Evolutionary conservation across 2,888 invertebrate species (phyloP).

Genomic region (Perdita meconis): DNA sequence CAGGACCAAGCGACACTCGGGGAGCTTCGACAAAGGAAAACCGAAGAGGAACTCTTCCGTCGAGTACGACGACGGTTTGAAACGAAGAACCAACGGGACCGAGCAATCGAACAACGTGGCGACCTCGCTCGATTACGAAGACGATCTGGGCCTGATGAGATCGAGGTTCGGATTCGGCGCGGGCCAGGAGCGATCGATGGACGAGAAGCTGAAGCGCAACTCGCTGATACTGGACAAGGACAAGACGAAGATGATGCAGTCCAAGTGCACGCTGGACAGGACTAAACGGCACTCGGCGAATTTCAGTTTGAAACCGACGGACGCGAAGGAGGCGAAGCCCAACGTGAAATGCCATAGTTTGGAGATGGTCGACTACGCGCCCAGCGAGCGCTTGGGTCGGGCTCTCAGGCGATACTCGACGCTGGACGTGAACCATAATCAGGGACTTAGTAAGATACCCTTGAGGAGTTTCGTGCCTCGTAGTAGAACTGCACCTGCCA

Average conservation of each 20-base stretch:
- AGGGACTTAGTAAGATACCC: conserved; percentile 81
- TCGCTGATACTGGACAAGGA: conserved; percentile 75
- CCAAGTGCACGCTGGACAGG: conserved; percentile 73
- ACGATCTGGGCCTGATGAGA: conserved; percentile 68
- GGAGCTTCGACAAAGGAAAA: conserved; percentile 70
- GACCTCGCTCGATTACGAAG: conserved; percentile 77
- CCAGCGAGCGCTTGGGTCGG: conserved; percentile 65
- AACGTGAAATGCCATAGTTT: conserved; percentile 80
- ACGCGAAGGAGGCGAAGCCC: conserved; percentile 75
- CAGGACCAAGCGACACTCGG: conserved; percentile 77
- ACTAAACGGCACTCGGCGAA: conserved; percentile 79
- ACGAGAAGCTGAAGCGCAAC: conserved; percentile 73
- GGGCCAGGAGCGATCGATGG: conserved; percentile 52
- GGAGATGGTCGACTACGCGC: conserved; percentile 75
- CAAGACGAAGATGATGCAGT: conserved; percentile 66
- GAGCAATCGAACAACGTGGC: conserved; percentile 66
- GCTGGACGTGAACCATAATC: conserved; percentile 82
- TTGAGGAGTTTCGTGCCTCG: conserved; percentile 78
- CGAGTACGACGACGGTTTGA: conserved; percentile 77
- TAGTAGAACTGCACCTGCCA: conserved; percentile 81
- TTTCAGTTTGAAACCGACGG: conserved; percentile 71
- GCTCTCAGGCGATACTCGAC: conserved; percentile 70
- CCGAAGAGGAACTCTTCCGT: conserved; percentile 68
- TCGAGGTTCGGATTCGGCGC: conserved; percentile 65
- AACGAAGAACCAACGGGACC: conserved; percentile 66